Evolutionary conservation across 2,113 vertebrate species (phyloP), one percentile per base, ranked within the genome.

Genomic region (Colossoma macropomum): DNA sequence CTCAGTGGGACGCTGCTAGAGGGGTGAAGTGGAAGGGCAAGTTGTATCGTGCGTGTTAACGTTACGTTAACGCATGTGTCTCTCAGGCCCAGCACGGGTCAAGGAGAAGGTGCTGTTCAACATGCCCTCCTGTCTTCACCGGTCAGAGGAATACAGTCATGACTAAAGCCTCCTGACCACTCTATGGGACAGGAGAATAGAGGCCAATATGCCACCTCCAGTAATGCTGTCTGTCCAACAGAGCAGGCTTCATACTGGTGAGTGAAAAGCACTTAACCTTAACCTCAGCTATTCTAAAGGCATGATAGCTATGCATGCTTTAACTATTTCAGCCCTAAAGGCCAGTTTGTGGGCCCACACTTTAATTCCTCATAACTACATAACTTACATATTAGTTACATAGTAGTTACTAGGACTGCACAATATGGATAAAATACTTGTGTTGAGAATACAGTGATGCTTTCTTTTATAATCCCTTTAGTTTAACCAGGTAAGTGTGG

Each of bases 81-180:
- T 81, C 79, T 48, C 66, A 66, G 80, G 68, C 65, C 41, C 80
- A 82, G 38, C 62, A 52, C 4, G 66, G 71, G 75, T 82, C 79
- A 66, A 70, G 48, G 79, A 76, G 30, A 56, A 4, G 3, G 25
- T 27, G 28, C 50, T 69, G 50, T 66, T 54, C 17, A 21, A 79
- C 80, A 70, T 74, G 50, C 69, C 63, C 30, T 56, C 60, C 71
- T 80, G 78, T 50, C 83, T 63, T 71, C 72, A 75, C 41, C 23
- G 72, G 28, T 75, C 41, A 75, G 25, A 41, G 32, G 68, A 56
- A 32, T 72, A 60, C 34, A 34, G 32, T 50, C 80, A 56, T 66
- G 11, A 11, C 28, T 65, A 25, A 50, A 66, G 19, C 75, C 69
- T 45, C 30, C 71, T 75, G 80, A 75, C 11, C 1, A 45, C 65